phyloP scores from a whole-genome alignment of 1,140 invertebrate genomes.

The Cryptotermes secundus region DNA sequence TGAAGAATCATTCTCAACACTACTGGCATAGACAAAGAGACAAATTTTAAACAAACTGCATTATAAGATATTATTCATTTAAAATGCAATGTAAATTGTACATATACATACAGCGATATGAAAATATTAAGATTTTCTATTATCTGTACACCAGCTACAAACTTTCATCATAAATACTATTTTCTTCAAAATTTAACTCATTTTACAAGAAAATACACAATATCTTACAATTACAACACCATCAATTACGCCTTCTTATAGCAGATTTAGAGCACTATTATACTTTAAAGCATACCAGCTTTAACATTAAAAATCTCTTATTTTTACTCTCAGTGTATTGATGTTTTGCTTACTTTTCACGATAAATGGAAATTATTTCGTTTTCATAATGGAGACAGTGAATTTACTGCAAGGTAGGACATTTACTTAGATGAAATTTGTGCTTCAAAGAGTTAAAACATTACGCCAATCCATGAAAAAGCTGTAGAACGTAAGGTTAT shows the following conservation, averaged over 20 bases:
- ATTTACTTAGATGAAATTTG: too few relatives aligned
- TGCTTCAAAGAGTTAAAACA: too few relatives aligned
- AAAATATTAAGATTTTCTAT: background rate
- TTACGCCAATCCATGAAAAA: background rate
- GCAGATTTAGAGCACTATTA: background rate
- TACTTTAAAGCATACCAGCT: too few relatives aligned
- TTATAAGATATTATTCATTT: constrained; percentile 2
- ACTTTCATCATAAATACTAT: background rate
- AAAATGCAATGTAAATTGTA: background rate
- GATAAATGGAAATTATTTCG: too few relatives aligned
- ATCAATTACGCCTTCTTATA: background rate
- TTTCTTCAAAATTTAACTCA: background rate
- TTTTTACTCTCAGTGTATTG: too few relatives aligned
- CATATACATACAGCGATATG: background rate
- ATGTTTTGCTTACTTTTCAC: too few relatives aligned
- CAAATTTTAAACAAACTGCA: background rate
- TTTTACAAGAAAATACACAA: background rate
- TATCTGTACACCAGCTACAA: background rate
- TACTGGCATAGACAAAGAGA: background rate
- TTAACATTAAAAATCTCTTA: too few relatives aligned
- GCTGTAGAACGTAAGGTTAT: background rate
- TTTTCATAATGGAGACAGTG: too few relatives aligned
- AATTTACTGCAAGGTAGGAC: too few relatives aligned
- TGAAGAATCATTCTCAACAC: too few relatives aligned
- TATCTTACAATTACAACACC: background rate